Evolutionary conservation across 2,113 vertebrate genomes (phyloP), one percentile per base, ranked within the genome.

Genomic region (Xenopus borealis): DNA sequence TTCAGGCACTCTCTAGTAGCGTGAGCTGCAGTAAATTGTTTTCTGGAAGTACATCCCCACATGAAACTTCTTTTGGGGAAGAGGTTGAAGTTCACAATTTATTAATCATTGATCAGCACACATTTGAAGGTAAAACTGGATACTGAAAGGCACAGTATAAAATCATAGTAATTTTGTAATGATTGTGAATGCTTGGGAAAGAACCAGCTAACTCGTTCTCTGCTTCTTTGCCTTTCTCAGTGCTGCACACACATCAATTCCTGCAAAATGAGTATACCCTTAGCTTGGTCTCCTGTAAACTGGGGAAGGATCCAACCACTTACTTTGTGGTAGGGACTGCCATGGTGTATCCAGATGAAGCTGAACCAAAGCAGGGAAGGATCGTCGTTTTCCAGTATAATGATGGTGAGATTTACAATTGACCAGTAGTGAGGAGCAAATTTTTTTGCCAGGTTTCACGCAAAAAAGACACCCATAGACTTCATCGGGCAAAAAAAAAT

Each of bases 281-380:
- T 77, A 99, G 96, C 87, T 89, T 99, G 87, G 97, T 99, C 64
- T 99, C 97, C 46, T 98, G 96, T 84, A 96, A 94, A 63, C 82
- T 98, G 69, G 96, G 97, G 74, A 95, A 96, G 83, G 97, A 99
- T 80, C 94, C 94, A 0, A 96, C 94, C 17, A 96, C 98, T 0
- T 98, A 98, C 80, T 99, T 99, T 78, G 90, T 98, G 0, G 96
- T 99, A 55, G 97, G 97, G 78, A 99, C 97, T 0, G 97, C 97
- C 75, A 99, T 98, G 97, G 97, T 99, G 9, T 98, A 99, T 81
- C 97, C 97, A 0, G 97, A 99, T 83, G 97, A 99, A 89, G 94
- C 97, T 0, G 97, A 99, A 83, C 97, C 97, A 78, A 99, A 99
- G 75, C 97, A 99, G 82, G 97, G 97, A 1, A 95, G 97, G 14